phyloP scores from a whole-genome alignment of 53 echinoderm and acorn worm species.

The Zoroaster sp. region DNA sequence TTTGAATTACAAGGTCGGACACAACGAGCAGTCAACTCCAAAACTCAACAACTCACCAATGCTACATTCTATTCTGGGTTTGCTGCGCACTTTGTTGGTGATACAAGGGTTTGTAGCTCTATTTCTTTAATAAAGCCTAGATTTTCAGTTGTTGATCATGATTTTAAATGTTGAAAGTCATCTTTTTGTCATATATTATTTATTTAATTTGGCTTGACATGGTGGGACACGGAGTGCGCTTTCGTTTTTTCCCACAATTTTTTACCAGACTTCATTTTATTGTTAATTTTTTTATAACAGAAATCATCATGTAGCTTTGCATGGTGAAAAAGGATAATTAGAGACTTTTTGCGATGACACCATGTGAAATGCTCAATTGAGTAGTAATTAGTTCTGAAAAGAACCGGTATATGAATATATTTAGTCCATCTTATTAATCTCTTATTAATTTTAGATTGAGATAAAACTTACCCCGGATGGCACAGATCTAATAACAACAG shows the following conservation, averaged over 20 bases:
- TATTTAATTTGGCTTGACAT: neutral
- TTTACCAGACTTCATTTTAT: no score
- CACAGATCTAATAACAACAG: neutral
- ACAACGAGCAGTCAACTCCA: constrained; percentile 23
- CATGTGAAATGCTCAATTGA: neutral
- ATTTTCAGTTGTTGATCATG: neutral
- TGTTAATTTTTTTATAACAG: no score
- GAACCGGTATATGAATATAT: neutral
- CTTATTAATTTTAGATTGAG: neutral
- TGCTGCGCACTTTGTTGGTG: constrained; percentile 39
- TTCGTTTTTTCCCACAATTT: neutral
- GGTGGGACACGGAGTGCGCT: neutral
- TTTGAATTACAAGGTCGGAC: constrained; percentile 84
- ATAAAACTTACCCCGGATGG: neutral
- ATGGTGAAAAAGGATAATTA: neutral
- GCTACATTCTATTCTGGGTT: constrained; percentile 77
- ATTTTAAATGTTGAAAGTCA: neutral
- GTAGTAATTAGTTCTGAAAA: neutral
- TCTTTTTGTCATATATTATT: neutral
- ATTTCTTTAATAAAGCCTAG: neutral
- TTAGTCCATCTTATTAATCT: neutral
- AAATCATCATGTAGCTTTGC: no score
- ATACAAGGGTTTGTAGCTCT: neutral
- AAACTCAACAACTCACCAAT: constrained; percentile 39
- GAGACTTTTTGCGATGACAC: no score